Evolutionary conservation across 2,888 invertebrate genomes (phyloP), one percentile per base, ranked within the genome.

Genomic region (Nomada lathburiana): DNA sequence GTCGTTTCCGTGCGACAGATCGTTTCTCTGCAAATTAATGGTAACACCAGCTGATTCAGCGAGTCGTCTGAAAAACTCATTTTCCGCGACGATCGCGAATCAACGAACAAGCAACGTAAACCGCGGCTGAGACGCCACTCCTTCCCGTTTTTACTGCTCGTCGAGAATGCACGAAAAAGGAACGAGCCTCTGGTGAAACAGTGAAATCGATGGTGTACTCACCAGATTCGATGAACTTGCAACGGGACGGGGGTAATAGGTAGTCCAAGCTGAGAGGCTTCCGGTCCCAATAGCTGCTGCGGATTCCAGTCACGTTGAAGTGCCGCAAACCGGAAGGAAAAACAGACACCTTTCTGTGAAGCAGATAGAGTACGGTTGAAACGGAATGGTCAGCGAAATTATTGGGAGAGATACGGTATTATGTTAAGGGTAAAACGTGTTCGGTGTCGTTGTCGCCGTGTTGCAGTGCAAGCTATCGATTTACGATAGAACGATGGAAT

Each of bases 261-360:
- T 62, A 50, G 50, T 23, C 16, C 60, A 36, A 50, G 23, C 20
- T 42, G 50, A 11, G 60, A 23, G 26, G 69, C 79, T 64, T 69
- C 50, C 69, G 57, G 52, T 68, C 20, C 5, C 7, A 0, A 23
- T 5, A 10, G 9, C 29, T 55, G 69, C 62, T 60, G 55, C 23
- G 23, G 44, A 79, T 79, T 79, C 77, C 23, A 52, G 69, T 79
- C 79, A 76, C 79, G 79, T 69, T n/a, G 42, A 1, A 10, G 20
- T 36, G 23, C 52, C 36, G 13, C 55, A 53, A 63, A 52, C 52
- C 26, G 52, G 78, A 79, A 63, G 53, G 62, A 68, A 76, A 76
- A 62, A 52, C 71, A 63, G 53, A 42, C 11, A 11, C 29, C 10
- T 11, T 18, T 76, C 76, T 57, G 23, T 72, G 63, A 13, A 76